These are phyloP conservation scores for Cataglyphis albicans DNA, from an alignment of 2,888 invertebrate species.

Conservation along the genomic window DNA sequence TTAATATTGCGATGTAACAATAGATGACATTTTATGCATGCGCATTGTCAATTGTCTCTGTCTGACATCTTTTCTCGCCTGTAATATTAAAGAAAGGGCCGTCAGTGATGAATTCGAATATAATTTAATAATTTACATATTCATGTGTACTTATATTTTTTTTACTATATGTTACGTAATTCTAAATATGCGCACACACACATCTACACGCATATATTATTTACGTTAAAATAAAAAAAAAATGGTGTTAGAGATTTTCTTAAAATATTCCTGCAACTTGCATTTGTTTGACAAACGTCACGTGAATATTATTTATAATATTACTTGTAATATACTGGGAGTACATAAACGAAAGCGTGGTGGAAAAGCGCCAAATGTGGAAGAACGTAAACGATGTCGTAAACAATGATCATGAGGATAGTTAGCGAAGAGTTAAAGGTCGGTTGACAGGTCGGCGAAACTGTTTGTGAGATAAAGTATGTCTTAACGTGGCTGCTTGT, in stretches of 20 bases:
- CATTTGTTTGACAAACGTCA: constrained; percentile 33
- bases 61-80: not conserved
- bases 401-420: constrained; percentile 33
- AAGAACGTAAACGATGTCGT: constrained; percentile 26
- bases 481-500: constrained; percentile 23
- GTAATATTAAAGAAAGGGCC: not conserved
- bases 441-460: constrained; percentile 40
- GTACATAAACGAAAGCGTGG: constrained; percentile 12
- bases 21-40: not conserved
- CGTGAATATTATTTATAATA: constrained; percentile 17
- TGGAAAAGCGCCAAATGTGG: constrained; percentile 24
- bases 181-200: not conserved
- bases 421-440: constrained; percentile 48
- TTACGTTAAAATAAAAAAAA: not conserved
- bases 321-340: constrained; percentile 24
- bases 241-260: not conserved
- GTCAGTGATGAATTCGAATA: not conserved
- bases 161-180: not conserved
- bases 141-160: not conserved
- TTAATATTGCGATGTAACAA: not conserved
- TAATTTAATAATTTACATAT: not conserved
- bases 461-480: constrained; percentile 51
- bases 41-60: not conserved
- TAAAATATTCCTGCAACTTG: not conserved
- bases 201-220: not conserved